These are phyloP conservation scores for Pecten maximus DNA, from an alignment of 2,888 invertebrate species.

Conservation along the genomic window DNA sequence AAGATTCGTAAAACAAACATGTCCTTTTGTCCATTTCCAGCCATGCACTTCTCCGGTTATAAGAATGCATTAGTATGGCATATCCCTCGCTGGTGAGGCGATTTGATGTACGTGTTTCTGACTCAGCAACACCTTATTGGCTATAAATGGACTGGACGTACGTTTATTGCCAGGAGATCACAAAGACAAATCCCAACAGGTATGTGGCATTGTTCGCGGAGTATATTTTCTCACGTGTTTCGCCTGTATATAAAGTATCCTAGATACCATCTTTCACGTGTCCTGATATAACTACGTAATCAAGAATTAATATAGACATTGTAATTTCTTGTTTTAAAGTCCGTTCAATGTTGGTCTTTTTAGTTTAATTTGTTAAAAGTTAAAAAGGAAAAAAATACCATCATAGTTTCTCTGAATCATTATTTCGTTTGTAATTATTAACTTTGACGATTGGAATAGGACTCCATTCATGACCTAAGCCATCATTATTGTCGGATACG, in stretches of 20 bases:
- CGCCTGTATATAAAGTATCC: neutral
- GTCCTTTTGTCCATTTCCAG: neutral
- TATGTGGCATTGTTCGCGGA: neutral
- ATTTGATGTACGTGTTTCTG: neutral
- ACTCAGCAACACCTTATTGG: neutral
- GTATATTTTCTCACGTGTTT: neutral
- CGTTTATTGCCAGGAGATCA: neutral
- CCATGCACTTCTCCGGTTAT: neutral
- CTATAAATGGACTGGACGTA: neutral
- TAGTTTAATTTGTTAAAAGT: no score
- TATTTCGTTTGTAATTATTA: neutral
- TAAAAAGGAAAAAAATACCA: no score
- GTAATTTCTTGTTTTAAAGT: no score
- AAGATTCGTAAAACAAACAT: no score
- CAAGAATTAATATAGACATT: no score
- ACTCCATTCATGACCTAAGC: neutral
- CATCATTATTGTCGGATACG: neutral
- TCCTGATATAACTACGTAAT: no score
- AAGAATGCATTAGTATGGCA: neutral
- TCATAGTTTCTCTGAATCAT: neutral
- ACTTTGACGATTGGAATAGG: neutral
- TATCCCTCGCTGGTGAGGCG: neutral
- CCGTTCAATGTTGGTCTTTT: no score
- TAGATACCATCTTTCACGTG: neutral
- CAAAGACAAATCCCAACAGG: neutral